Conservation (phyloP, 1,140 invertebrate species). For the Globodera rostochiensis region DNA sequence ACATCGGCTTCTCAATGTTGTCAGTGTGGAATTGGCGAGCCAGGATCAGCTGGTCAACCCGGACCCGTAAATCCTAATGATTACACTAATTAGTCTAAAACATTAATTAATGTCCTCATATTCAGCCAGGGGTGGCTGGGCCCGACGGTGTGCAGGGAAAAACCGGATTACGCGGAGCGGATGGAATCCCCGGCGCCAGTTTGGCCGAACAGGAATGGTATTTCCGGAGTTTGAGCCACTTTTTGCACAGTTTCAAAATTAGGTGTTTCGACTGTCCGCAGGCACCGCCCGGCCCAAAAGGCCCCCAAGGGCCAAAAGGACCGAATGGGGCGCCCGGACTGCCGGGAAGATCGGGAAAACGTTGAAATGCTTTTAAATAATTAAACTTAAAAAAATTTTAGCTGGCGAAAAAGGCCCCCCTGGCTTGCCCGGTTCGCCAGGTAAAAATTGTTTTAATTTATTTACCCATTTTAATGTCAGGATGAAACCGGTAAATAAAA, state of each 20-base stretch:
- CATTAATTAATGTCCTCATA: background rate
- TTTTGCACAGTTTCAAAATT: background rate
- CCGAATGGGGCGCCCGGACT: slow-evolving; percentile 16
- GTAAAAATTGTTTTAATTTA: background rate
- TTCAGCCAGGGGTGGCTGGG: slow-evolving; percentile 7
- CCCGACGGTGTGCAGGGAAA: slow-evolving; percentile 14
- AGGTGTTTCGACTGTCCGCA: slow-evolving; percentile 25
- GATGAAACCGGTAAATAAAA: too few species aligned
- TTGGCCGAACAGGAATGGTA: slow-evolving; percentile 26
- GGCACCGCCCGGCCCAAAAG: slow-evolving; percentile 27
- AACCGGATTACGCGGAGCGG: slow-evolving; percentile 8
- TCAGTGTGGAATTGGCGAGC: slow-evolving; percentile 26
- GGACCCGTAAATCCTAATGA: background rate
- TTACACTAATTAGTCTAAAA: background rate
- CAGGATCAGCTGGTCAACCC: slow-evolving; percentile 20
- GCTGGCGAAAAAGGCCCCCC: slow-evolving; percentile 21
- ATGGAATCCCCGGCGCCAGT: slow-evolving; percentile 17
- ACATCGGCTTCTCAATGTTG: slow-evolving; percentile 10
- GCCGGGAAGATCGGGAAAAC: slow-evolving; percentile 26
- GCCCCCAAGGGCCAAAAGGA: slow-evolving; percentile 22
- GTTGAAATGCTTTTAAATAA: background rate
- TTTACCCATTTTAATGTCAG: too few species aligned
- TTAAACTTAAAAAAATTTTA: background rate
- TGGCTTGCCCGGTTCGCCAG: slow-evolving; percentile 7
- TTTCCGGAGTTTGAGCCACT: background rate